Evolutionary conservation across 2,797 vertebrate genomes (phyloP).

Genomic region (Danio jaintianensis): DNA sequence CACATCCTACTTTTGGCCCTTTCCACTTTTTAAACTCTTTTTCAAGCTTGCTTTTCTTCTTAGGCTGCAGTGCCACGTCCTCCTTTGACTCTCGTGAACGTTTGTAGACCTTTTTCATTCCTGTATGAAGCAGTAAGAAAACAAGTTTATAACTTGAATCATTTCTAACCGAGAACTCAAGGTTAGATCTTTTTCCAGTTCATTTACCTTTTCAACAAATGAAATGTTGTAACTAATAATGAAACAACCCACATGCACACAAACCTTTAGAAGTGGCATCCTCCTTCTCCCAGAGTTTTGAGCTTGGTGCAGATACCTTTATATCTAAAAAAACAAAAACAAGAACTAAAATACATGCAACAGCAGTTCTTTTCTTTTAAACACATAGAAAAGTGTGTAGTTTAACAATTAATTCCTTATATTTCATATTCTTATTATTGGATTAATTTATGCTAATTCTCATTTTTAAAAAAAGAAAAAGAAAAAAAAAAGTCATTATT

Average conservation of each 20-base stretch:
- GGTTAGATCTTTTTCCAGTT: neutral
- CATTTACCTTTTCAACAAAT: neutral
- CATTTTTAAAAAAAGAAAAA: no score
- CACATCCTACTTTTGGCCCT: slow-evolving; percentile 55
- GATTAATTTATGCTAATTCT: no score
- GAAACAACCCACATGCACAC: slow-evolving; percentile 8
- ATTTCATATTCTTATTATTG: no score
- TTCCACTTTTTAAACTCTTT: slow-evolving; percentile 64
- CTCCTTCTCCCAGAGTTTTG: slow-evolving; percentile 30
- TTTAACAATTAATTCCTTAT: no score
- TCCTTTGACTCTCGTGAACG: slow-evolving; percentile 73
- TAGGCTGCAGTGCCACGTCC: slow-evolving; percentile 64
- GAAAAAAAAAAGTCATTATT: neutral
- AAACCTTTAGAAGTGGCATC: slow-evolving; percentile 54
- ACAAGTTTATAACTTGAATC: neutral
- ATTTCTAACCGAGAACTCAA: neutral
- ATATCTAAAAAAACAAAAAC: slow-evolving; percentile 26
- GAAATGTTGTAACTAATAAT: neutral
- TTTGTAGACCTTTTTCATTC: slow-evolving; percentile 75
- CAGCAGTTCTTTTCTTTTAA: neutral
- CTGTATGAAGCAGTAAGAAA: slow-evolving; percentile 7
- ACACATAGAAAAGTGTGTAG: no score
- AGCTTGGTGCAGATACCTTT: slow-evolving; percentile 21
- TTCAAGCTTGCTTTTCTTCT: slow-evolving; percentile 67
- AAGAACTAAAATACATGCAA: neutral